Evolutionary conservation across 2,113 vertebrate genomes (phyloP).

Genomic region (Gambusia affinis): DNA sequence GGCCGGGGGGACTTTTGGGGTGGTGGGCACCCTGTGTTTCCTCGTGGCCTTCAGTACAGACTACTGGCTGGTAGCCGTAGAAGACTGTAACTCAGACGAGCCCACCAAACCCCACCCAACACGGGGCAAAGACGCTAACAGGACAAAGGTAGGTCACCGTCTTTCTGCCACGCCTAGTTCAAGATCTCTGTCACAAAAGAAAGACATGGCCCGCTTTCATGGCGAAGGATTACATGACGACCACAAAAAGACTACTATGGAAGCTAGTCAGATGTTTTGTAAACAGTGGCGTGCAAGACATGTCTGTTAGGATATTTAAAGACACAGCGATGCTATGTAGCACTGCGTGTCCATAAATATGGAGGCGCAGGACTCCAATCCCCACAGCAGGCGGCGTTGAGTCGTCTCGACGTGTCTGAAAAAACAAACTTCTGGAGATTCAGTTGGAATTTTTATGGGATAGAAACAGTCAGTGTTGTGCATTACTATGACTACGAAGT

Average conservation of each 20-base stretch:
- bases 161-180: not conserved
- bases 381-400: not conserved
- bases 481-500: not conserved
- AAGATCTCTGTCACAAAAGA: constrained; percentile 12
- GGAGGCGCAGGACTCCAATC: not conserved
- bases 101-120: constrained; percentile 13
- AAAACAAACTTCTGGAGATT: not conserved
- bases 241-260: constrained; percentile 9
- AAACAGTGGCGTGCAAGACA: not conserved
- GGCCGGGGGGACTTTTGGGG: constrained; percentile 81
- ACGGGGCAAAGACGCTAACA: constrained; percentile 41
- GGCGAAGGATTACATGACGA: not conserved
- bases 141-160: constrained; percentile 66
- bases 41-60: constrained; percentile 86
- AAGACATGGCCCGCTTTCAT: not conserved
- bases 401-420: not conserved
- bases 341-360: not conserved
- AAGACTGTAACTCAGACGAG: constrained; percentile 72
- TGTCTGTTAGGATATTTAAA: constrained; percentile 38
- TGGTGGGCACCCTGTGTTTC: constrained; percentile 82
- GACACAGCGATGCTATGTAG: constrained; percentile 1
- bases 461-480: not conserved
- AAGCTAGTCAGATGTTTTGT: constrained; percentile 25
- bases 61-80: constrained; percentile 88
- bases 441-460: not conserved